phyloP scores from a whole-genome alignment of 2,113 vertebrate species.

The Microcebus jonahi region DNA sequence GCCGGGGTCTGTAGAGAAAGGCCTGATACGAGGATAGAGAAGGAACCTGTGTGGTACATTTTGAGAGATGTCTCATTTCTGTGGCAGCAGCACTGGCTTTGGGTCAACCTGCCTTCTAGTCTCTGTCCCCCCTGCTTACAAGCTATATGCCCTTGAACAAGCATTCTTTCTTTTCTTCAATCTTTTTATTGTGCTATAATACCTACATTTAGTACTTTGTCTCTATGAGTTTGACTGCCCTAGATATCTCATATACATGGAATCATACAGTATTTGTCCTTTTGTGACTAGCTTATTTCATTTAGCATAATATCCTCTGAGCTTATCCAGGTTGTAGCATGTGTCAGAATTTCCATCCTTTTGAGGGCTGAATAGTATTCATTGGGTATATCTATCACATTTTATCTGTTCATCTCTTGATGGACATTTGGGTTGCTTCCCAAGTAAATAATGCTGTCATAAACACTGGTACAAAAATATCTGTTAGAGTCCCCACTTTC shows the following conservation, averaged over 20 bases:
- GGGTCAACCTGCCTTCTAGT: neutral
- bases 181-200: neutral
- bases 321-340: neutral
- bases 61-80: neutral
- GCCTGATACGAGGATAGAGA: too few species aligned
- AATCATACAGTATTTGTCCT: neutral
- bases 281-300: neutral
- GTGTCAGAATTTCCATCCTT: neutral
- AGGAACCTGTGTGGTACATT: neutral
- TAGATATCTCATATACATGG: neutral
- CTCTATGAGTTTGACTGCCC: neutral
- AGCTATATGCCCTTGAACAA: neutral
- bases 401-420: neutral
- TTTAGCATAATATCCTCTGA: neutral
- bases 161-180: neutral
- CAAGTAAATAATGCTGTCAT: neutral
- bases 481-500: too few species aligned
- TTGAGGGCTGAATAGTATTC: neutral
- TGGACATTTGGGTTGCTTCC: neutral
- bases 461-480: neutral
- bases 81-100: neutral
- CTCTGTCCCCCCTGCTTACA: neutral
- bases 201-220: neutral
- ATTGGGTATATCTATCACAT: too few species aligned
- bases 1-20: neutral